A percentile compares a stretch with the other conserved stretches of the same genome.
Evolutionary conservation across 2,797 vertebrate species (phyloP).

Genomic region (Morus bassanus): DNA sequence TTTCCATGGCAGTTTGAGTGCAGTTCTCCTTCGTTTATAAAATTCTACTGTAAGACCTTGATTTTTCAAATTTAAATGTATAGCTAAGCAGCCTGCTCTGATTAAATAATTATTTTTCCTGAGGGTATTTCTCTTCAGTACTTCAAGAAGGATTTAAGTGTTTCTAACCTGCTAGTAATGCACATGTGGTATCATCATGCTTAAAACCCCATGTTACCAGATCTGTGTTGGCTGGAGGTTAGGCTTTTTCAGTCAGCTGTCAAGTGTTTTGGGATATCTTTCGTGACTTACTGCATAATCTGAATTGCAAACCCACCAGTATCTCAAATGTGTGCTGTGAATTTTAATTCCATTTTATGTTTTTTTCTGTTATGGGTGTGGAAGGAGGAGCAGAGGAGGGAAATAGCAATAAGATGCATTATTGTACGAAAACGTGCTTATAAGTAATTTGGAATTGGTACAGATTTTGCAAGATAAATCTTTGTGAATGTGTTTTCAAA

Average conservation of each 20-base stretch:
- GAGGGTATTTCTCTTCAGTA: neutral
- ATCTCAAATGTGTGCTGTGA: neutral
- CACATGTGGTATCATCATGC: neutral
- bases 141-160: neutral
- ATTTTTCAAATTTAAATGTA: slow-evolving; percentile 2
- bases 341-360: neutral
- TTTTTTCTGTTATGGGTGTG: neutral
- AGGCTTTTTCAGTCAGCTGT: neutral
- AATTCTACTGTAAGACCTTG: neutral
- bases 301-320: too few species aligned
- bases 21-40: neutral
- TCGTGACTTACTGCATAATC: neutral
- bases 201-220: slow-evolving; percentile 5
- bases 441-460: neutral
- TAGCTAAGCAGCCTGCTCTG: neutral
- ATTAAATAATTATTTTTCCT: slow-evolving; percentile 33
- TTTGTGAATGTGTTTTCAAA: neutral
- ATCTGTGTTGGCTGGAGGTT: neutral
- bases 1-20: neutral
- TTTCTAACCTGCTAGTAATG: neutral
- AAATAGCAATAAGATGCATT: neutral
- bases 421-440: neutral
- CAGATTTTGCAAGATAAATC: neutral
- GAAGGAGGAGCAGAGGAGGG: neutral
- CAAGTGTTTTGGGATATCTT: slow-evolving; percentile 20